Base-by-base conservation (phyloP, 2,888 invertebrate genomes). In the Diplolepis rosae region DNA sequence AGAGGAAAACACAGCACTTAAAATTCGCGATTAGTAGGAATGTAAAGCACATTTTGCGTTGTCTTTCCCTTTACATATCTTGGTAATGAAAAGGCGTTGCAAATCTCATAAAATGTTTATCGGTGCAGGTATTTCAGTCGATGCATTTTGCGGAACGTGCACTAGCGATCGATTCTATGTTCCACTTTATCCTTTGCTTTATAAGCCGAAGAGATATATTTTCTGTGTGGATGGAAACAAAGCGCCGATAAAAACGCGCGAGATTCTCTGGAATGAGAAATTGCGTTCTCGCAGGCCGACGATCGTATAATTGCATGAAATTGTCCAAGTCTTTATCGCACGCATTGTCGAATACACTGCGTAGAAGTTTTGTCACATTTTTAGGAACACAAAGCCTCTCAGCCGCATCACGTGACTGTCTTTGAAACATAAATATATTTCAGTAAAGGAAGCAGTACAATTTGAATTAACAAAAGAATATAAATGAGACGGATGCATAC, bases 241-340 rank as follows among this genome's bases (percentile, higher is more conserved):
- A 61, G 22, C 39, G 39, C 61, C 61, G 61, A 61, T 39, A 61
- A 61, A 61, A 61, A 61, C 39, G 61, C 39, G 39, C 39, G 39
- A 61, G 78, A 72, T 73, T 65, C 65, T 18, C 30, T 5, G 73
- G 79, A 79, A 79, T 71, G 78, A 79, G 78, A 79, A 79, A 79
- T 79, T 77, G 79, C 75, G 75, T 77, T 66, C 72, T 42, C 24
- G 24, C n/a, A 27, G 56, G 2, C 39, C 61, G 11, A 24, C 32
- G 39, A 68, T 70, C 65, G 48, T 68, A 71, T 71, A 70, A 71
- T 76, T 67, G 68, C 70, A 28, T 71, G 79, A 74, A 75, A 74
- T 72, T 73, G 79, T 71, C 73, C 78, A 67, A 76, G 76, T 15
- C 74, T 65, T 68, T 68, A 56, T 73, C 65, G 61, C 68, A 56